Evolutionary conservation across 2,888 invertebrate genomes (phyloP).

Genomic region (Melikaiella ostensackeni): DNA sequence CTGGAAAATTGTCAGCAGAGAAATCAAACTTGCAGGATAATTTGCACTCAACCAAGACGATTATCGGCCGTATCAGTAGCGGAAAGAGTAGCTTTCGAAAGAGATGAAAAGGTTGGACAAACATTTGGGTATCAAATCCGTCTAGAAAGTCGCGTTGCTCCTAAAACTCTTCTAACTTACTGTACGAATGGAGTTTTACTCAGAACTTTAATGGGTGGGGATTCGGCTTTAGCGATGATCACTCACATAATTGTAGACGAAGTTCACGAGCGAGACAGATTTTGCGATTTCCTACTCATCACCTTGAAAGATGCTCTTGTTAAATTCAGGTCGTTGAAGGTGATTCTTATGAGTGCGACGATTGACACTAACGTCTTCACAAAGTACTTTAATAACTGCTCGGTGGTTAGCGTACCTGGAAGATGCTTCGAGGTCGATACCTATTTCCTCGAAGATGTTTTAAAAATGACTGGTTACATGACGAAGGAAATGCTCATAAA

Average conservation of each 20-base stretch:
- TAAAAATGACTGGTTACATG: slow-evolving; percentile 81
- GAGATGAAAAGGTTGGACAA: slow-evolving; percentile 83
- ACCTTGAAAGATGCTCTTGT: slow-evolving; percentile 87
- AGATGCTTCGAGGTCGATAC: slow-evolving; percentile 86
- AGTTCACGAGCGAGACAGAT: slow-evolving; percentile 95
- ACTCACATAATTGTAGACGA: slow-evolving; percentile 96
- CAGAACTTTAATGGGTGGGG: slow-evolving; percentile 91
- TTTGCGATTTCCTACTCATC: slow-evolving; percentile 94
- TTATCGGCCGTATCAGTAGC: slow-evolving; percentile 94
- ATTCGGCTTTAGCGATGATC: slow-evolving; percentile 83
- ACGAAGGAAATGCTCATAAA: slow-evolving; percentile 78
- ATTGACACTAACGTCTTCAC: slow-evolving; percentile 90
- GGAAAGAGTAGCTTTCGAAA: slow-evolving; percentile 89
- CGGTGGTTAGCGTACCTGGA: slow-evolving; percentile 88
- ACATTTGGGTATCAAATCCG: slow-evolving; percentile 94
- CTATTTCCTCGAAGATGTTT: slow-evolving; percentile 89
- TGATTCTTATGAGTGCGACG: slow-evolving; percentile 97
- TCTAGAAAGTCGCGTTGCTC: slow-evolving; percentile 90
- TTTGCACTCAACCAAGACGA: slow-evolving; percentile 95
- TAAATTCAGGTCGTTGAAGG: slow-evolving; percentile 84
- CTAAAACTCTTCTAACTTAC: slow-evolving; percentile 90
- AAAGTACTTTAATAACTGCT: slow-evolving; percentile 90
- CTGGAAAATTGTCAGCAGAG: slow-evolving; percentile 85
- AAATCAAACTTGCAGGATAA: slow-evolving; percentile 86
- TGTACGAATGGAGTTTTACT: slow-evolving; percentile 95